These are phyloP conservation scores for Batillaria attramentaria DNA, from an alignment of 1,140 invertebrate genomes.

Conservation along the genomic window DNA sequence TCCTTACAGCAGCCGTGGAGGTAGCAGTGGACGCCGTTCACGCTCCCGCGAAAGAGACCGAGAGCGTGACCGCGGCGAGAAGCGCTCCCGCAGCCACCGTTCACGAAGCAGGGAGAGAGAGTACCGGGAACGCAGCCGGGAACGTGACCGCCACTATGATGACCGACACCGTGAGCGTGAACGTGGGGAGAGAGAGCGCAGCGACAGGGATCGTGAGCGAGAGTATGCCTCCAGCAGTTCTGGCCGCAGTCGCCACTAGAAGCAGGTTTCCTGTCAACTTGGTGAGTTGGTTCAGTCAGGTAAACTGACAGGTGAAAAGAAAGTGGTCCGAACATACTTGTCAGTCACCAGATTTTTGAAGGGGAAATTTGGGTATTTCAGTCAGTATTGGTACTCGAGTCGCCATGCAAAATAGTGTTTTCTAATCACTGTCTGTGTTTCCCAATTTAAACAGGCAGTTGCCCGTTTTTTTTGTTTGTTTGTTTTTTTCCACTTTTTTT, in stretches of 20 bases:
- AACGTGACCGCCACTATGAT: conserved; percentile 74
- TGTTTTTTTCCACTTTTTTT: not conserved
- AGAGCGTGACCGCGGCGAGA: conserved; percentile 73
- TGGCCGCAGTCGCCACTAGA: conserved; percentile 24
- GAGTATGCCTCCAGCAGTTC: conserved; percentile 53
- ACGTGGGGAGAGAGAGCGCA: conserved; percentile 48
- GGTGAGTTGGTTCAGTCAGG: conserved; percentile 9
- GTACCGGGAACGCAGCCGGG: conserved; percentile 79
- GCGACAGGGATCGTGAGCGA: conserved; percentile 57
- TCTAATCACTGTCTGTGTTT: not conserved
- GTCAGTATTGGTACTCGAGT: not conserved
- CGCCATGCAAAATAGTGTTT: not conserved
- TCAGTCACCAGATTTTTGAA: not conserved
- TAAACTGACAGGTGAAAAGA: not conserved
- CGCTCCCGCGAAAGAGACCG: conserved; percentile 82
- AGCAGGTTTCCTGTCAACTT: not conserved
- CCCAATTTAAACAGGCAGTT: no score
- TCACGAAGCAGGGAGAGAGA: conserved; percentile 69
- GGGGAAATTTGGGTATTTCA: not conserved
- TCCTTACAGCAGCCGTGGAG: conserved; percentile 11
- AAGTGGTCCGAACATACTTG: not conserved
- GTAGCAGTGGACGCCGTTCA: conserved; percentile 71
- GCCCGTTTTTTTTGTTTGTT: not conserved
- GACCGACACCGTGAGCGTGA: conserved; percentile 68
- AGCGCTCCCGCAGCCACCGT: conserved; percentile 75